phyloP scores from a whole-genome alignment of 92 coral and sea anemone species.

The Zoanthus sansibaricus region DNA sequence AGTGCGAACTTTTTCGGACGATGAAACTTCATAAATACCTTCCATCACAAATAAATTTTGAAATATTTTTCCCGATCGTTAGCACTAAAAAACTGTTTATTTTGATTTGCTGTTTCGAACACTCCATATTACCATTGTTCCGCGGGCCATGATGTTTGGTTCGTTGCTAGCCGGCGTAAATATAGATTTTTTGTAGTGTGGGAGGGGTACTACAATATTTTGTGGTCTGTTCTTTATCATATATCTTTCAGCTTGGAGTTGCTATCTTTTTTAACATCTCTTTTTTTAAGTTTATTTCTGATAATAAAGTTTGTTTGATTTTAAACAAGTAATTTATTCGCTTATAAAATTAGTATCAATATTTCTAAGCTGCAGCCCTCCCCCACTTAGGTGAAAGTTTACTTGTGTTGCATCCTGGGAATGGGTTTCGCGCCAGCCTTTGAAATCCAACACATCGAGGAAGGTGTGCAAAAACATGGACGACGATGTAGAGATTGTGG shows the following conservation, averaged over 20 bases:
- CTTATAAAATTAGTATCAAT: background rate
- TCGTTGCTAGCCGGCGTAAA: conserved; percentile 39
- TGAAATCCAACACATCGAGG: conserved; percentile 5
- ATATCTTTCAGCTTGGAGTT: too few relatives aligned
- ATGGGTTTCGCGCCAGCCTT: conserved; percentile 43
- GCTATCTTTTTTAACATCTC: background rate
- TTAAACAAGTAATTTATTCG: background rate
- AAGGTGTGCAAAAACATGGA: background rate
- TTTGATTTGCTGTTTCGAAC: conserved; percentile 11
- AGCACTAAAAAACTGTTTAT: background rate
- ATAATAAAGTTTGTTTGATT: background rate
- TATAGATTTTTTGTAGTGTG: background rate
- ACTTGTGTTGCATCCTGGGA: conserved; percentile 37
- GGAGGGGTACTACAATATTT: background rate
- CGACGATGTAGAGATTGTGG: conserved; percentile 35
- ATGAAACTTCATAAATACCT: conserved; percentile 92
- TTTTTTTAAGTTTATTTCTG: background rate
- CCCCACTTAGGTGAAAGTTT: background rate
- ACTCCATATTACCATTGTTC: conserved; percentile 45
- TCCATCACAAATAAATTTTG: conserved; percentile 80
- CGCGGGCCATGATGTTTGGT: conserved; percentile 44
- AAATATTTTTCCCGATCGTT: background rate
- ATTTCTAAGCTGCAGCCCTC: background rate
- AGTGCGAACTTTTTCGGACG: conserved; percentile 89
- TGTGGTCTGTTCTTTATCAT: background rate